Base-by-base conservation (phyloP, 2,113 vertebrate species). In the Chascanopsetta lugubris region DNA sequence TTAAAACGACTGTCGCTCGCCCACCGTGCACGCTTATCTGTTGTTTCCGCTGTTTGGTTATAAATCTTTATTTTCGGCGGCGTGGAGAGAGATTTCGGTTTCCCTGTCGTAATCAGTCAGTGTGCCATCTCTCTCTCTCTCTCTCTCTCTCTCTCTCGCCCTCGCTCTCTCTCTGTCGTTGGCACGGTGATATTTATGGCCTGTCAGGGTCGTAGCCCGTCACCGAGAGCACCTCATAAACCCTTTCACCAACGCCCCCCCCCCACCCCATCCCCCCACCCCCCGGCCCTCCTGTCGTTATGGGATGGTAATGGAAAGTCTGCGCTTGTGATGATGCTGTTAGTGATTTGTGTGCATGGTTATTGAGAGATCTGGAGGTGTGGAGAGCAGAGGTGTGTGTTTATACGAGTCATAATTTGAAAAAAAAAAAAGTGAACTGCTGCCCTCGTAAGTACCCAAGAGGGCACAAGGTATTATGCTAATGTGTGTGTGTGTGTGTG, bases 301-400 rank as follows among this genome's bases (percentile, higher is more conserved):
- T 75, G 70, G 62, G 77, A 82, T 80, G 64, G 36, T 87, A 80
- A 85, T 72, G 29, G 62, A 86, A 74, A 65, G 61, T 81, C 79
- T 49, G 47, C 29, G 3, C 54, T 50, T 79, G 79, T 70, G 57
- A 67, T 73, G 62, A 60, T 30, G 47, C 53, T 40, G 43, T 36
- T 56, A 4, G 54, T 74, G 71, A 85, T 78, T 78, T 85, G 70
- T 76, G 72, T 67, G 47, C 27, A 38, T 77, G 18, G 15, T 75
- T 76, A 61, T 60, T 2, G 12, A 18, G 29, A 58, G 55, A 53
- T 66, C 50, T 34, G 15, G 13, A 57, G 42, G 54, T 45, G 50
- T 40, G 38, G n/a, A 49, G 59, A 30, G 43, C 25, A 20, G 21
- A 43, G 6, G 42, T 46, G 40, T 58, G 63, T 55, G 32, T 49